phyloP scores from a whole-genome alignment of 2,888 invertebrate species.

The Agapetus fuscipes region DNA sequence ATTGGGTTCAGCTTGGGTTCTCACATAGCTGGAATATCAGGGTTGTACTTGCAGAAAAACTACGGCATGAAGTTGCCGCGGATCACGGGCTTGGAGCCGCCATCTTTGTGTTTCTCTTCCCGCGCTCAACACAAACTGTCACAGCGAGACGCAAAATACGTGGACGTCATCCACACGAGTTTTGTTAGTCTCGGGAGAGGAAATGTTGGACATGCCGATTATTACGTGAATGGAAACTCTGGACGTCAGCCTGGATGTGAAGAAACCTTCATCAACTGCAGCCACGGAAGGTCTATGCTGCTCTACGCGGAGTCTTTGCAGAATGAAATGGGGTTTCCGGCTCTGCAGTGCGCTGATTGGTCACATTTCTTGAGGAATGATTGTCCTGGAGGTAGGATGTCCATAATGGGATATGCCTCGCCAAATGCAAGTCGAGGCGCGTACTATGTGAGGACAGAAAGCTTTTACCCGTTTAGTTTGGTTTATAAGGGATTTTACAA shows the following conservation, averaged over 20 bases:
- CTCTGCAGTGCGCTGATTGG: slow-evolving; percentile 11
- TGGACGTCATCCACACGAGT: slow-evolving; percentile 18
- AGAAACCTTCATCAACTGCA: slow-evolving; percentile 6
- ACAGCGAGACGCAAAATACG: slow-evolving; percentile 12
- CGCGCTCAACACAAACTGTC: slow-evolving; percentile 1
- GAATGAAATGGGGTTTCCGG: slow-evolving; percentile 8
- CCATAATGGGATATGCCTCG: slow-evolving; percentile 7
- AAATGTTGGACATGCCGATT: slow-evolving; percentile 15
- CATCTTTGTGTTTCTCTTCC: slow-evolving; percentile 14
- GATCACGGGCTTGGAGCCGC: slow-evolving; percentile 18
- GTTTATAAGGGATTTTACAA: background rate
- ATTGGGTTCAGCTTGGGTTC: slow-evolving; percentile 18
- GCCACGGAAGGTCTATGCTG: slow-evolving; percentile 10
- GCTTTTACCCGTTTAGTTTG: background rate
- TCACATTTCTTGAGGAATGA: background rate
- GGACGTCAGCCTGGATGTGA: slow-evolving; percentile 14
- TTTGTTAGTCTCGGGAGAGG: slow-evolving; percentile 8
- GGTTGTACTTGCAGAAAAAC: slow-evolving; percentile 7
- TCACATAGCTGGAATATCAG: slow-evolving; percentile 16
- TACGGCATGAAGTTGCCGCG: slow-evolving; percentile 4
- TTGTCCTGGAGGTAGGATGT: slow-evolving; percentile 1
- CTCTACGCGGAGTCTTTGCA: slow-evolving; percentile 13
- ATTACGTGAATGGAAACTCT: slow-evolving; percentile 13
- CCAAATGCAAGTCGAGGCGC: slow-evolving; percentile 5
- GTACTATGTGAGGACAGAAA: background rate